Percentiles rank a stretch among this genome's conserved stretches.
Conservation (phyloP, 2,113 vertebrate genomes). For the Ailurus styani region DNA sequence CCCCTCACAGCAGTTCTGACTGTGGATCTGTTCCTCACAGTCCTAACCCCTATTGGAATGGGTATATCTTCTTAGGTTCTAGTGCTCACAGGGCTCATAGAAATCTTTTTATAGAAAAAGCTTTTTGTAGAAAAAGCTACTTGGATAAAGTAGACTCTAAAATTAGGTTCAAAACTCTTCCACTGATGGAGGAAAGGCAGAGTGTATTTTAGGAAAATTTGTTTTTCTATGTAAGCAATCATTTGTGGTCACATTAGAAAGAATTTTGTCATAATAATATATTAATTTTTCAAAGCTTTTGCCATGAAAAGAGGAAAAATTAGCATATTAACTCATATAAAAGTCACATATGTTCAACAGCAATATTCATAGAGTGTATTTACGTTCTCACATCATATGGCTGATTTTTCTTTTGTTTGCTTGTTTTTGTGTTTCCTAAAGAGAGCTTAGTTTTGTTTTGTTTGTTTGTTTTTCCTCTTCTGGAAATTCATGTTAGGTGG, state of each 20-base stretch:
- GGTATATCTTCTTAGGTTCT: neutral
- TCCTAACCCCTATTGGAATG: accelerated
- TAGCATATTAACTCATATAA: neutral
- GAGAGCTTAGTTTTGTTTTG: neutral
- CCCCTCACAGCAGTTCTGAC: neutral
- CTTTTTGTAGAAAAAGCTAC: conserved; percentile 8
- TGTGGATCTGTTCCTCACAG: neutral
- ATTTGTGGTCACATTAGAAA: neutral
- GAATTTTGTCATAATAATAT: neutral
- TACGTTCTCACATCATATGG: neutral
- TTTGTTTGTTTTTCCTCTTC: neutral
- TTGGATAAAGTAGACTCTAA: neutral
- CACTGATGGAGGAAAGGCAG: neutral
- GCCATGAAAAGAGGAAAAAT: neutral
- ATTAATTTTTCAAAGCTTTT: neutral
- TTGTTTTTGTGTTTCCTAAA: neutral
- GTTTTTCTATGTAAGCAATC: neutral
- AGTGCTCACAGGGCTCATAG: neutral
- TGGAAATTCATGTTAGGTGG: neutral
- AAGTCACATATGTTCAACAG: neutral
- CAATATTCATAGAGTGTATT: neutral
- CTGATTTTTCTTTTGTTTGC: neutral
- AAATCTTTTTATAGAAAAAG: conserved; percentile 3
- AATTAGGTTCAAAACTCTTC: neutral
- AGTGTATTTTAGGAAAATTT: neutral